A percentile compares a stretch with the other conserved stretches of the same genome.
phyloP scores from a whole-genome alignment of 2,888 invertebrate species.

The Rotaria socialis region DNA sequence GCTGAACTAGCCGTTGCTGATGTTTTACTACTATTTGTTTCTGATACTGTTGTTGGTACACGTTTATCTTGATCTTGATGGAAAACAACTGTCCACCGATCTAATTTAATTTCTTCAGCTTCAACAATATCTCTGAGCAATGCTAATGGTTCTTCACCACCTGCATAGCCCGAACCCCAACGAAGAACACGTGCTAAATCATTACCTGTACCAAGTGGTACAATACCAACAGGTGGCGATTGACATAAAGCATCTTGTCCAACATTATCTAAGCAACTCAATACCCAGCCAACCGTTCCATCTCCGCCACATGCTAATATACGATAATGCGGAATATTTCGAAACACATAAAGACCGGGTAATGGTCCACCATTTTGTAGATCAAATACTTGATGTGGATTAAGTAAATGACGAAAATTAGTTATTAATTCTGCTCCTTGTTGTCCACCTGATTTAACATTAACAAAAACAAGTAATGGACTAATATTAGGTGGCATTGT shows the following conservation, averaged over 20 bases:
- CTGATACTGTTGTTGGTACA: constrained; percentile 51
- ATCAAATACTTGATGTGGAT: constrained; percentile 99
- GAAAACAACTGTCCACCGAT: constrained; percentile 95
- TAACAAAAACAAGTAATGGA: constrained; percentile 95
- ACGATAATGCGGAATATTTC: constrained; percentile 94
- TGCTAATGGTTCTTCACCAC: constrained; percentile 91
- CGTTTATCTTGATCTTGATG: constrained; percentile 70
- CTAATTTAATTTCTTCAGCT: constrained; percentile 82
- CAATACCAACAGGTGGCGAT: constrained; percentile 96
- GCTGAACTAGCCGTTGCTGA: neutral
- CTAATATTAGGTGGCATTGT: constrained; percentile 63
- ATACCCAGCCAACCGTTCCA: constrained; percentile 96
- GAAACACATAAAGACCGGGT: constrained; percentile 96
- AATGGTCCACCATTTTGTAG: constrained; percentile 97
- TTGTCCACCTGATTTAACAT: constrained; percentile 98
- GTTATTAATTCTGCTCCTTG: constrained; percentile 96
- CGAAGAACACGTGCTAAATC: constrained; percentile 93
- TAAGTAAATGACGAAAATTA: constrained; percentile 93
- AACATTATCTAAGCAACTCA: constrained; percentile 98
- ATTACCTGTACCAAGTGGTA: constrained; percentile 93
- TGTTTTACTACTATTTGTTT: constrained; percentile 52
- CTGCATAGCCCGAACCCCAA: constrained; percentile 98
- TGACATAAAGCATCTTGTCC: constrained; percentile 97
- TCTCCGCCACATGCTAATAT: constrained; percentile 99
- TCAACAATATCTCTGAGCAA: constrained; percentile 95